phyloP scores from a whole-genome alignment of 2,113 vertebrate species.

The Salvelinus namaycush region DNA sequence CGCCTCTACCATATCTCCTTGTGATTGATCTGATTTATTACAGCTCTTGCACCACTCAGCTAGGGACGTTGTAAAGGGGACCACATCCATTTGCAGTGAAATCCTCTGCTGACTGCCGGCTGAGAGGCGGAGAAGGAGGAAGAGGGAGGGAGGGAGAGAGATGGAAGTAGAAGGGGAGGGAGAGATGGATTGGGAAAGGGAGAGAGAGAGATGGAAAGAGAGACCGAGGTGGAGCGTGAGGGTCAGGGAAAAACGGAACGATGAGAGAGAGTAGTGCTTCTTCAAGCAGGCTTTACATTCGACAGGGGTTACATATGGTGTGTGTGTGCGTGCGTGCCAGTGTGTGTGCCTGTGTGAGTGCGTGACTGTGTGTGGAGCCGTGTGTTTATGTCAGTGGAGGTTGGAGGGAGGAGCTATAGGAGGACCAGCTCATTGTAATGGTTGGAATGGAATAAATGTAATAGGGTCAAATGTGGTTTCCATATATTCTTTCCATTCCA shows the following conservation, averaged over 20 bases:
- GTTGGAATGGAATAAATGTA: too few relatives aligned
- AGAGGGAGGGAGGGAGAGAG: too few relatives aligned
- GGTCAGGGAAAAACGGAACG: neutral
- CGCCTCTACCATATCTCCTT: conserved; percentile 47
- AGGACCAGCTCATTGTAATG: too few relatives aligned
- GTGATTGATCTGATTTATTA: conserved; percentile 68
- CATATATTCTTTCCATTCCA: too few relatives aligned
- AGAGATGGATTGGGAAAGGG: too few relatives aligned
- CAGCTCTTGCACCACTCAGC: conserved; percentile 55
- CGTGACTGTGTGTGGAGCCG: neutral
- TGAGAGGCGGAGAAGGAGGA: neutral
- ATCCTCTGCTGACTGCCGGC: conserved; percentile 53
- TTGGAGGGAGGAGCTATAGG: too few relatives aligned
- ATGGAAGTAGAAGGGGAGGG: neutral
- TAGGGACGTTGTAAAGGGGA: conserved; percentile 53
- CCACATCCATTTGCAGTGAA: conserved; percentile 65
- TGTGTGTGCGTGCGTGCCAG: neutral
- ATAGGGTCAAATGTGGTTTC: too few relatives aligned
- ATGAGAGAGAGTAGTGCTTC: conserved; percentile 30
- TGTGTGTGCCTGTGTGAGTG: too few relatives aligned
- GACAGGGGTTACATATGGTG: conserved; percentile 6
- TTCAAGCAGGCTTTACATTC: conserved; percentile 35
- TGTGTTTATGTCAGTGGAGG: neutral
- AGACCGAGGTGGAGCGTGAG: too few relatives aligned
- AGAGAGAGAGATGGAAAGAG: neutral